Conservation (phyloP, 2,113 vertebrate species). For the Rhagologus leucostigma region DNA sequence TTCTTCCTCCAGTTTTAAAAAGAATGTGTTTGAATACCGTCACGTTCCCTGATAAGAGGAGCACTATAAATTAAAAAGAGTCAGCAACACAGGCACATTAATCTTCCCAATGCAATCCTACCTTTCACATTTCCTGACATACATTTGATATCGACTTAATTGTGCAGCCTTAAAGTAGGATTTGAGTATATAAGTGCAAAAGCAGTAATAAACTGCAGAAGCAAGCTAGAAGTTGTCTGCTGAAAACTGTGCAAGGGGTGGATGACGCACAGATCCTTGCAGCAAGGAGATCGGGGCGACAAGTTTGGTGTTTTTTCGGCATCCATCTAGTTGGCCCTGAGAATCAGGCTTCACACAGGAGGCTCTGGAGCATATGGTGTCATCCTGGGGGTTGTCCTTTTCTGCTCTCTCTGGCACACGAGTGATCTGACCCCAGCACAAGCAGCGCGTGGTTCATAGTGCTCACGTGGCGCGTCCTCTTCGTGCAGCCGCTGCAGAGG, state of each 20-base stretch:
- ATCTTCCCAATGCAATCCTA: slow-evolving; percentile 12
- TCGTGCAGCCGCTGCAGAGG: background rate
- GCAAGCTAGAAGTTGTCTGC: background rate
- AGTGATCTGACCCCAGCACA: background rate
- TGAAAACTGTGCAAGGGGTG: background rate
- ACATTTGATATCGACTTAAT: slow-evolving; percentile 1
- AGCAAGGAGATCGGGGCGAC: rapidly evolving
- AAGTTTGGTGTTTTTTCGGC: background rate
- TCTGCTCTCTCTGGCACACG: rapidly evolving
- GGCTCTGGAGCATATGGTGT: background rate
- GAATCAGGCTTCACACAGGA: background rate
- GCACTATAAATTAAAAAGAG: slow-evolving; percentile 5
- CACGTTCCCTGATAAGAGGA: slow-evolving; percentile 20
- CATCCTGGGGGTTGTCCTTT: background rate
- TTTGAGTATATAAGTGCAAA: background rate
- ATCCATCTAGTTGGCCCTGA: background rate
- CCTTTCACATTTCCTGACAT: background rate
- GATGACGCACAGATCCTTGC: background rate
- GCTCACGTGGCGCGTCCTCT: rapidly evolving
- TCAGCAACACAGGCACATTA: background rate
- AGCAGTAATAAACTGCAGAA: background rate
- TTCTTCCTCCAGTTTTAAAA: background rate
- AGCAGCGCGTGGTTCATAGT: rapidly evolving
- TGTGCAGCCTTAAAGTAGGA: background rate
- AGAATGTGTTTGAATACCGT: background rate